Conservation (phyloP, 1,140 invertebrate species). For the Hylyphantes graminicola region DNA sequence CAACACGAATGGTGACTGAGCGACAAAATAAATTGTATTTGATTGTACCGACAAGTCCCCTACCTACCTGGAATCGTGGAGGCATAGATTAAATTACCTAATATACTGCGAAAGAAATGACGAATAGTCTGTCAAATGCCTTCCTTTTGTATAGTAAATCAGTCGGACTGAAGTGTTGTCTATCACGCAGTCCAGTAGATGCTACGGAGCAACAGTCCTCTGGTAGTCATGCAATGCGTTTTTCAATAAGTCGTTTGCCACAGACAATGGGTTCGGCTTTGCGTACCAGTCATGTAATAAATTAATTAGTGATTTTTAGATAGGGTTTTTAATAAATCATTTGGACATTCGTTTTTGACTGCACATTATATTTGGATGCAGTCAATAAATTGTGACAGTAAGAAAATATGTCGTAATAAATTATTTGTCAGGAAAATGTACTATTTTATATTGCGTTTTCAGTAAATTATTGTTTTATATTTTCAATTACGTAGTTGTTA, state of each 20-base stretch:
- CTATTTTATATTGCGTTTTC: no score
- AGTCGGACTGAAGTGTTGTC: slow-evolving; percentile 15
- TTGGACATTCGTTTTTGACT: no score
- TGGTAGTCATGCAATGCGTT: neutral
- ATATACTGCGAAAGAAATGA: slow-evolving; percentile 32
- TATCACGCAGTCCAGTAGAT: slow-evolving; percentile 10
- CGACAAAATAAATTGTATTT: slow-evolving; percentile 34
- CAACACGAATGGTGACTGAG: slow-evolving; percentile 32
- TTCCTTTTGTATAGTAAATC: slow-evolving; percentile 6
- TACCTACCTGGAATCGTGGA: slow-evolving; percentile 9
- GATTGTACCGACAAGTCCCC: slow-evolving; percentile 32
- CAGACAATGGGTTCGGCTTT: no score
- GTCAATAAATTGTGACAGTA: no score
- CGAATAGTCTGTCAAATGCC: slow-evolving; percentile 18
- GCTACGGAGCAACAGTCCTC: neutral
- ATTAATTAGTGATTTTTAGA: no score
- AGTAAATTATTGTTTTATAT: no score
- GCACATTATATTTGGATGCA: no score
- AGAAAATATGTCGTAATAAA: no score
- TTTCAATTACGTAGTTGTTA: no score
- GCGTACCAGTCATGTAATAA: no score
- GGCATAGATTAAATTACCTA: slow-evolving; percentile 55
- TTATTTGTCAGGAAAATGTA: no score
- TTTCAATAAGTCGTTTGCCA: slow-evolving; percentile 3
- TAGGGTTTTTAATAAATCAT: no score